Conservation (phyloP, 2,797 vertebrate species). For the Tenualosa ilisha region DNA sequence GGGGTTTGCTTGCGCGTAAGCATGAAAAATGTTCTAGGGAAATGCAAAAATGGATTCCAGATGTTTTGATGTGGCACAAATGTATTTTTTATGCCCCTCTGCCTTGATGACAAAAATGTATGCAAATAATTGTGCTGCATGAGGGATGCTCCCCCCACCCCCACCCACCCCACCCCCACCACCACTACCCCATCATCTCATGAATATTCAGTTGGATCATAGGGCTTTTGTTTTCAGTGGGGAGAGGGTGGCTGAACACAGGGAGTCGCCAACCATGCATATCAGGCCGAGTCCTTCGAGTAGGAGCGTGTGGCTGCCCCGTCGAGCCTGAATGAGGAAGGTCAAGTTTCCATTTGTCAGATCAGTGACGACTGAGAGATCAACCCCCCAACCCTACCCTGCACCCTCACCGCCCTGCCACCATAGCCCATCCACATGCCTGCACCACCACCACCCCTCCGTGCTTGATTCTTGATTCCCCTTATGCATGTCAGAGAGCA, state of each 20-base stretch:
- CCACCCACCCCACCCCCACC: not conserved
- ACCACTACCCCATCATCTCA: constrained; percentile 24
- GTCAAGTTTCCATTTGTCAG: constrained; percentile 45
- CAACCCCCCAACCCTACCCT: not conserved
- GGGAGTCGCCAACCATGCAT: constrained; percentile 22
- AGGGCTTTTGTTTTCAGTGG: constrained; percentile 41
- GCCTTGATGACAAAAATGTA: constrained; percentile 43
- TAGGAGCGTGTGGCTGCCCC: not conserved
- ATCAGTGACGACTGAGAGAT: constrained; percentile 34
- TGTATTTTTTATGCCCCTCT: constrained; percentile 19
- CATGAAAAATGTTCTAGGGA: constrained; percentile 22
- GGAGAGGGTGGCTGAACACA: not conserved
- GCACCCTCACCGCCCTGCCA: not conserved
- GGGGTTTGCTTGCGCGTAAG: not conserved
- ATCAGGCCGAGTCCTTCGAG: not conserved
- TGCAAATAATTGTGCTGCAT: constrained; percentile 52
- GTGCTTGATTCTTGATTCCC: not conserved
- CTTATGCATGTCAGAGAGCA: constrained; percentile 18
- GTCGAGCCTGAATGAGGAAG: constrained; percentile 41
- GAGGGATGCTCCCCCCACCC: not conserved
- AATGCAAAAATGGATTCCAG: constrained; percentile 31
- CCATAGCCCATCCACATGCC: not conserved
- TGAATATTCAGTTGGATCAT: constrained; percentile 48
- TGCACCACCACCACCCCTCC: not conserved
- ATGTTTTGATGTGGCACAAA: constrained; percentile 27